Evolutionary conservation across 2,888 invertebrate genomes (phyloP).

Genomic region (Aphidoletes aphidimyza): DNA sequence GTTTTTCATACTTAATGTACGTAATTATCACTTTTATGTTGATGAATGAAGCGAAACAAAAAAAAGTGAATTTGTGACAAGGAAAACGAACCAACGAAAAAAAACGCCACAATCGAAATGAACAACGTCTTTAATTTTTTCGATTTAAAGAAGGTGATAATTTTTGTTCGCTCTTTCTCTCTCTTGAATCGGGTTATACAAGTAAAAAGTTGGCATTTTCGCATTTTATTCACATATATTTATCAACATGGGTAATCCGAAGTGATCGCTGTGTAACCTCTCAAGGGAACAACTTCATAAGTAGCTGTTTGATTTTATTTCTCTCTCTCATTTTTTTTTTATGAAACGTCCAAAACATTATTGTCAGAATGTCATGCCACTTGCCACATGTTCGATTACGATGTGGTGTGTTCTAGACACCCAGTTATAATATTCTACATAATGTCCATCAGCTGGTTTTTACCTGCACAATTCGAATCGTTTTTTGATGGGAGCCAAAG

Average conservation of each 20-base stretch:
- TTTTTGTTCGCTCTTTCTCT: background rate
- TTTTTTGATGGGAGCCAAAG: background rate
- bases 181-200: background rate
- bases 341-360: background rate
- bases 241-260: slow-evolving; percentile 11
- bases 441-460: background rate
- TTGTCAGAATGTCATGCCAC: slow-evolving; percentile 26
- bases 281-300: slow-evolving; percentile 16
- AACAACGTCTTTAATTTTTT: background rate
- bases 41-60: slow-evolving; percentile 25
- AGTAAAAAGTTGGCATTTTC: slow-evolving; percentile 1
- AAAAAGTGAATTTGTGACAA: background rate
- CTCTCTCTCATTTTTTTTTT: too few relatives aligned
- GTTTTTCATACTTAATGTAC: slow-evolving; percentile 26
- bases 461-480: too few relatives aligned
- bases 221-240: background rate
- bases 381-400: background rate
- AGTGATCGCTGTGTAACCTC: background rate
- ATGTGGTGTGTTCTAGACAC: background rate
- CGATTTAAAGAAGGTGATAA: slow-evolving; percentile 26
- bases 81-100: background rate
- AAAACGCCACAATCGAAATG: background rate
- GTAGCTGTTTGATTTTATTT: background rate
- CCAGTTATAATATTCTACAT: background rate
- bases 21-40: slow-evolving; percentile 39